Conservation (phyloP, 2,888 invertebrate genomes). For the Ornithoptera alexandrae region DNA sequence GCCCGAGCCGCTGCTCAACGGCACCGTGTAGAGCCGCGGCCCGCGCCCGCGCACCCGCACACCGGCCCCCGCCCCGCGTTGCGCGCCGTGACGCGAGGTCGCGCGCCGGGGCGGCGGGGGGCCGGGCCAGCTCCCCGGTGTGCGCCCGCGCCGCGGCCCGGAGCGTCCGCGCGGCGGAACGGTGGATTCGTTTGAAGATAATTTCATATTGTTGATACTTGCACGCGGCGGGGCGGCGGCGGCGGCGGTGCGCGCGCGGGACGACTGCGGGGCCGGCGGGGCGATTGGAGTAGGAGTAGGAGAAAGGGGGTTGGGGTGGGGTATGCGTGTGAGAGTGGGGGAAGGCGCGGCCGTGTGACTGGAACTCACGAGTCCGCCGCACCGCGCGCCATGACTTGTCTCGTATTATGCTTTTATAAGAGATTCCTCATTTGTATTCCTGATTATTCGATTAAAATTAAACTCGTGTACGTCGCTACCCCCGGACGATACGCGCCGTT, state of each 20-base stretch:
- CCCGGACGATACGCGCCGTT: constrained; percentile 63
- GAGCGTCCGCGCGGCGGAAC: constrained; percentile 32
- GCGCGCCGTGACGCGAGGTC: constrained; percentile 53
- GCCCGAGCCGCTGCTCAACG: constrained; percentile 83
- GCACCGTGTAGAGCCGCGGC: constrained; percentile 73
- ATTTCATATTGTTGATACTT: not conserved
- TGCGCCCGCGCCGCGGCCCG: constrained; percentile 28
- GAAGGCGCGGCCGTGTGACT: constrained; percentile 28
- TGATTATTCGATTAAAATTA: constrained; percentile 73
- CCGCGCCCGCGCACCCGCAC: constrained; percentile 19
- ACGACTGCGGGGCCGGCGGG: constrained; percentile 15
- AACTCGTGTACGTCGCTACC: constrained; percentile 64
- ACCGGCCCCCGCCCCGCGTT: constrained; percentile 27
- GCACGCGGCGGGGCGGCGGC: constrained; percentile 19
- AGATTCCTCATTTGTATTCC: constrained; percentile 79
- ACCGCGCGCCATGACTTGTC: constrained; percentile 48
- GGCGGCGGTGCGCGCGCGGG: constrained; percentile 26
- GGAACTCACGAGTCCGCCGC: constrained; percentile 27
- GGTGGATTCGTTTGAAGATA: not conserved
- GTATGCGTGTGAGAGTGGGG: constrained; percentile 23
- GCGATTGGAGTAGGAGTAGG: constrained; percentile 23
- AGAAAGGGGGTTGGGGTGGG: constrained; percentile 3
- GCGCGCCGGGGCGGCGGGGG: constrained; percentile 15
- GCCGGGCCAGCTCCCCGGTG: constrained; percentile 31
- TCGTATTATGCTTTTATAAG: constrained; percentile 78